Conservation (phyloP, 23 tunicate species). For the Ascidia mentula region DNA sequence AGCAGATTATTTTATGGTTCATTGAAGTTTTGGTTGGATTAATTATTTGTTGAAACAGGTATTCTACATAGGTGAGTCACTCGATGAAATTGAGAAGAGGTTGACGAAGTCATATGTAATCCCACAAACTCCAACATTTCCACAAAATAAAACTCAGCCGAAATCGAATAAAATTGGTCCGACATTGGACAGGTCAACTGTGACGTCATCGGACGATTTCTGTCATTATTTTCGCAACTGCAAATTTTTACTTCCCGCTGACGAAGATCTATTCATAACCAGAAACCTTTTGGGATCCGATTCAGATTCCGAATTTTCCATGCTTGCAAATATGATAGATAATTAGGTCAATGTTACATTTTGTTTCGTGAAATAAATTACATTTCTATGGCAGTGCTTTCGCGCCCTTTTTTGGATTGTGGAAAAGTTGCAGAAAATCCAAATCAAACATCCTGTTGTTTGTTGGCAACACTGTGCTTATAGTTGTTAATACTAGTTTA, state of each 20-base stretch:
- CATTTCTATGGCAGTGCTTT: background rate
- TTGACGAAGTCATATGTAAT: too few relatives aligned
- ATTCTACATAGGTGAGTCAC: too few relatives aligned
- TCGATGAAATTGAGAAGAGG: too few relatives aligned
- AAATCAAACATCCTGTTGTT: background rate
- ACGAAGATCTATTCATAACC: background rate
- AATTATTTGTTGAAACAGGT: too few relatives aligned
- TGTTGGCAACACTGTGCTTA: background rate
- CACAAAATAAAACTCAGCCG: background rate
- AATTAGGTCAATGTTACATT: background rate
- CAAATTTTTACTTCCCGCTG: background rate
- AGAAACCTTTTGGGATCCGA: background rate
- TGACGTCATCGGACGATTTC: background rate
- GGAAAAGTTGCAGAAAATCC: background rate
- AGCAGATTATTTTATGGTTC: too few relatives aligned
- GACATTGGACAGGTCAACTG: background rate
- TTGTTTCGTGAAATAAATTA: background rate
- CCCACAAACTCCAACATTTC: too few relatives aligned
- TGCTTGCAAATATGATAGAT: background rate
- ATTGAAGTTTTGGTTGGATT: too few relatives aligned
- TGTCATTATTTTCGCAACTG: background rate
- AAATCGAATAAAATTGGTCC: background rate
- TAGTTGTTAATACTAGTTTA: too few relatives aligned
- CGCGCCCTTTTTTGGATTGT: background rate
- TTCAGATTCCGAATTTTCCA: background rate